These are phyloP conservation scores for Aleiodes sp. DNA, from an alignment of 1,140 invertebrate species.

Conservation along the genomic window DNA sequence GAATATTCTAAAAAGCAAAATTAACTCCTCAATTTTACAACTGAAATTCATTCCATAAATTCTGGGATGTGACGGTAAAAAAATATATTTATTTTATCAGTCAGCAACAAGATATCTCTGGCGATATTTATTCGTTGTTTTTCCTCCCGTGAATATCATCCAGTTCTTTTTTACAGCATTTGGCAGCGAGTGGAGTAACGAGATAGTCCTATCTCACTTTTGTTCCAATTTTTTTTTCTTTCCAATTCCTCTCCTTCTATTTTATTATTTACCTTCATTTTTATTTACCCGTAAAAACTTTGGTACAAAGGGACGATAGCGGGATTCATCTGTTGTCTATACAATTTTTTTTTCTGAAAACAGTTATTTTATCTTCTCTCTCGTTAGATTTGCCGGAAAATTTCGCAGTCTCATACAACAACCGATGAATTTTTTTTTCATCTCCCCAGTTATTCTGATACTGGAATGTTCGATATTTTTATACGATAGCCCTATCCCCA, in stretches of 20 bases:
- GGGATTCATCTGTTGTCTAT: not conserved
- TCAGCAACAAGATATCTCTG: not conserved
- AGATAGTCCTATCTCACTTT: slow-evolving; percentile 5
- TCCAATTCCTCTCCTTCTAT: not conserved
- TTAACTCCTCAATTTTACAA: too few relatives aligned
- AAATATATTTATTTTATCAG: not conserved
- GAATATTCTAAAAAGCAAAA: too few relatives aligned
- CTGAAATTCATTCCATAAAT: too few relatives aligned
- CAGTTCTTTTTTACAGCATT: not conserved
- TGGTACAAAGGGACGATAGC: slow-evolving; percentile 10
- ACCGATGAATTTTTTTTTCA: not conserved
- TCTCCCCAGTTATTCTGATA: not conserved
- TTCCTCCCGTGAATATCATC: not conserved
- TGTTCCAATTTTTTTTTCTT: too few relatives aligned
- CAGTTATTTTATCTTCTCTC: not conserved
- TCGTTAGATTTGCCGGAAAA: not conserved
- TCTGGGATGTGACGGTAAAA: too few relatives aligned
- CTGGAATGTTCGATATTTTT: slow-evolving; percentile 23
- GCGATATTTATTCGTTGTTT: not conserved
- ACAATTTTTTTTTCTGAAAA: not conserved
- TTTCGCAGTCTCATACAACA: not conserved
- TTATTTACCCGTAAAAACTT: not conserved
- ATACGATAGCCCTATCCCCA: slow-evolving; percentile 9
- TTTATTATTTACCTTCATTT: not conserved
- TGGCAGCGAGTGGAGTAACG: not conserved